Evolutionary conservation across 2,888 invertebrate species (phyloP).

Genomic region (Pristionchus japonicus): DNA sequence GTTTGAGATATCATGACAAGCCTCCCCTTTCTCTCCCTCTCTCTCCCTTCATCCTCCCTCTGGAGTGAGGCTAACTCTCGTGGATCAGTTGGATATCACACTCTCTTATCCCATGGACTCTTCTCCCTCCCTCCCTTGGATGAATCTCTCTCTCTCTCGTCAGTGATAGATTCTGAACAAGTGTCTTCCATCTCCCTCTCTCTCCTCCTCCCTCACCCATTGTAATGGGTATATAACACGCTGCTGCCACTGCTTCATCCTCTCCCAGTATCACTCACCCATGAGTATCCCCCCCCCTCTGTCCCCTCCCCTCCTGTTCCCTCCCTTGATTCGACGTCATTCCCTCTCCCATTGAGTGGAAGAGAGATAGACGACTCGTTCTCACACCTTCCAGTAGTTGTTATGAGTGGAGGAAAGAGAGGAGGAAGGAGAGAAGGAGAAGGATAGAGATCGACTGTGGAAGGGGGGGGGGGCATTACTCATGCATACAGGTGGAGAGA

Average conservation of each 20-base stretch:
- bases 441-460: not conserved
- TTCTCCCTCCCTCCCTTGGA: not conserved
- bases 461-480: not conserved
- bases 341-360: not conserved
- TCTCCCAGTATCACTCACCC: not conserved
- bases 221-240: constrained; percentile 38
- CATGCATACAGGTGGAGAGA: not conserved
- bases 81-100: constrained; percentile 31
- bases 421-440: not conserved
- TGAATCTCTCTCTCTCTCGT: not conserved
- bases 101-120: constrained; percentile 27
- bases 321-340: constrained; percentile 6
- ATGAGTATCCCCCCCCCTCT: not conserved
- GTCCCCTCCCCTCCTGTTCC: not conserved
- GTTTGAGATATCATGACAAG: constrained; percentile 21
- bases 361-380: not conserved
- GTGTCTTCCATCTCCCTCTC: not conserved
- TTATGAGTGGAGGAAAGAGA: constrained; percentile 29
- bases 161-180: constrained; percentile 26
- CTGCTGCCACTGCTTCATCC: not conserved
- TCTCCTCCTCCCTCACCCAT: constrained; percentile 39
- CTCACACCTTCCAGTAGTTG: constrained; percentile 28
- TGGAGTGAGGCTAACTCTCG: not conserved
- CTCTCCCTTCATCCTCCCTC: not conserved
- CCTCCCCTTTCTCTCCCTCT: not conserved